Evolutionary conservation across 2,797 vertebrate genomes (phyloP), one percentile per base, ranked within the genome.

Genomic region (Phoeniculus purpureus): DNA sequence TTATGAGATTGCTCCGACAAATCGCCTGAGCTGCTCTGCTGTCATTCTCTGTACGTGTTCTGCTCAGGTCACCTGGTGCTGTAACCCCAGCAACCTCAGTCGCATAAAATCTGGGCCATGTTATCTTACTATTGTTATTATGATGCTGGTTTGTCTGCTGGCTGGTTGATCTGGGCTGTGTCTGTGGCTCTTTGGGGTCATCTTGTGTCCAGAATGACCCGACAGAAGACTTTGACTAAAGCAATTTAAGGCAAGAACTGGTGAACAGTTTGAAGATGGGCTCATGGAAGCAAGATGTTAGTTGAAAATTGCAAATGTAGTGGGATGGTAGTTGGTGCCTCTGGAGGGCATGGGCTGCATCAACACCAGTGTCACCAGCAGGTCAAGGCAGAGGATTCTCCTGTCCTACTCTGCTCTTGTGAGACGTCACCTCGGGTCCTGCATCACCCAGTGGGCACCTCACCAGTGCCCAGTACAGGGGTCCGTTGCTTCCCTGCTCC

Each of bases 271-370:
- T 72, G 14, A 17, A 58, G 70, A 7, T 4, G 18, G 47, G 34
- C 12, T 14, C 52, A 29, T 15, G 55, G 40, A 66, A 67, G 56
- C 56, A 5, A 0, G 3, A 8, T 3, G 16, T 32, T 29, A 8
- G n/a, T 4, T 27, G 58, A 52, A 34, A 26, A 16, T 19, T 31
- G 64, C 16, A 50, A 61, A 80, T 32, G 43, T 5, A 1, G 20
- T 22, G 31, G 17, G 4, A 6, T 60, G 40, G 55, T 54, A 10
- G 22, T 47, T 59, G 2, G 52, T 2, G 9, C 9, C 18, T 3
- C 37, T 1, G 2, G 19, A 52, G 59, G 51, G 9, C 1, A 0
- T 8, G 11, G 20, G 4, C 20, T 2, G 14, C 16, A 20, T 15
- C 43, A 43, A 15, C 43, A 43, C 43, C 43, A 43, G 43, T 43